phyloP scores from a whole-genome alignment of 2,888 invertebrate species.

The Caenorhabditis sp. region DNA sequence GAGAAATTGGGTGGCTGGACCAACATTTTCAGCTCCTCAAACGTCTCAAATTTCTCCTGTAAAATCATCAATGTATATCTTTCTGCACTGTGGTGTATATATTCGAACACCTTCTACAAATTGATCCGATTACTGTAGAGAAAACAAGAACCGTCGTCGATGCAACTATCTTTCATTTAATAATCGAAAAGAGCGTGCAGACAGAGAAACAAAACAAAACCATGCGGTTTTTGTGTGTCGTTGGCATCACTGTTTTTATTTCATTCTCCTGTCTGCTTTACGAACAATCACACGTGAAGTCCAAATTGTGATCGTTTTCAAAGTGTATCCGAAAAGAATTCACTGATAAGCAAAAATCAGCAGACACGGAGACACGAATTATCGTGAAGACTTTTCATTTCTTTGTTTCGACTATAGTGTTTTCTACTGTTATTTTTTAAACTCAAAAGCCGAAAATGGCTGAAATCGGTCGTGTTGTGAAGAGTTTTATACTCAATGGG shows the following conservation, averaged over 20 bases:
- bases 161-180: neutral
- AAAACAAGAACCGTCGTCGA: neutral
- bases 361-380: constrained; percentile 5
- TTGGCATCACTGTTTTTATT: neutral
- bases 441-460: constrained; percentile 11
- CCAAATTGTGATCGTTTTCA: constrained; percentile 23
- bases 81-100: too few relatives aligned
- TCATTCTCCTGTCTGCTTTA: neutral
- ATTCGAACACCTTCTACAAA: too few relatives aligned
- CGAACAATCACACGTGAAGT: neutral
- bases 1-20: too few relatives aligned
- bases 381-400: constrained; percentile 20
- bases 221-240: constrained; percentile 31
- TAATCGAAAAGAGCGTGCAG: constrained; percentile 31
- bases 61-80: too few relatives aligned
- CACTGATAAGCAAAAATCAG: constrained; percentile 29
- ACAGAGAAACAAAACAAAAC: constrained; percentile 40
- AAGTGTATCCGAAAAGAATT: constrained; percentile 14
- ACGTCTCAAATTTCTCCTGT: neutral
- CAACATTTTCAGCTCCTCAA: too few relatives aligned
- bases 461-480: constrained; percentile 13
- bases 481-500: constrained; percentile 46
- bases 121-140: neutral
- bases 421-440: constrained; percentile 9
- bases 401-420: constrained; percentile 7